phyloP scores from a whole-genome alignment of 1,140 invertebrate genomes.

The Drosophila prosaltans region DNA sequence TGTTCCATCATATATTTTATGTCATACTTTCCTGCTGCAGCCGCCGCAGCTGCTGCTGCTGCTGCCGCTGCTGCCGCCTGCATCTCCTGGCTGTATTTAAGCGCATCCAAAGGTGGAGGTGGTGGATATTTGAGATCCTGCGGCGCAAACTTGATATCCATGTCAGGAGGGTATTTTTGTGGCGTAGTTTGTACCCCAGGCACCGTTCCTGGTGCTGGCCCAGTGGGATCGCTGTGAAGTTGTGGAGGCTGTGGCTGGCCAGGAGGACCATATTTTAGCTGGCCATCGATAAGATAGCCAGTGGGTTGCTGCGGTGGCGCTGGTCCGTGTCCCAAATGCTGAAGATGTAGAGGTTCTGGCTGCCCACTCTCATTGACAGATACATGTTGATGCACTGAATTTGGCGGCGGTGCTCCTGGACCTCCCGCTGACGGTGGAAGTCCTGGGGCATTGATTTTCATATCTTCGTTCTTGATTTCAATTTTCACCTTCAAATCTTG shows the following conservation, averaged over 20 bases:
- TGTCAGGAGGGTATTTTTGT: conserved; percentile 75
- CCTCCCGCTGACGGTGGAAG: conserved; percentile 35
- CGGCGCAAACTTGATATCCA: conserved; percentile 76
- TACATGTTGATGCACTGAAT: conserved; percentile 34
- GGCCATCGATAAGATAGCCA: conserved; percentile 73
- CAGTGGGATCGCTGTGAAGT: conserved; percentile 65
- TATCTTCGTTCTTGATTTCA: conserved; percentile 80
- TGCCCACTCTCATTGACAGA: conserved; percentile 32
- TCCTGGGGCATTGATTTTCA: conserved; percentile 53
- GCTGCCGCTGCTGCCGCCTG: conserved; percentile 67
- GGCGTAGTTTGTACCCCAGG: conserved; percentile 42
- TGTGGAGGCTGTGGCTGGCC: conserved; percentile 67
- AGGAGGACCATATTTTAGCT: conserved; percentile 68
- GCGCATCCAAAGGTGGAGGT: conserved; percentile 67
- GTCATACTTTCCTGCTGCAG: conserved; percentile 75
- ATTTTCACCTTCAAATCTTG: conserved; percentile 82
- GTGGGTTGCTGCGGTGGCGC: conserved; percentile 51
- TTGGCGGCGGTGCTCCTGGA: conserved; percentile 41
- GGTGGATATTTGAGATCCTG: conserved; percentile 80
- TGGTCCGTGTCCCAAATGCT: conserved; percentile 56
- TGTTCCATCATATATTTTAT: conserved; percentile 82
- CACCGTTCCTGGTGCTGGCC: conserved; percentile 15
- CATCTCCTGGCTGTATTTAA: conserved; percentile 82
- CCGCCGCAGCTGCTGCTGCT: conserved; percentile 57
- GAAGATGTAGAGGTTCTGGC: conserved; percentile 60